Base-by-base conservation (phyloP, 2,888 invertebrate species). In the Dynastes hyllus region DNA sequence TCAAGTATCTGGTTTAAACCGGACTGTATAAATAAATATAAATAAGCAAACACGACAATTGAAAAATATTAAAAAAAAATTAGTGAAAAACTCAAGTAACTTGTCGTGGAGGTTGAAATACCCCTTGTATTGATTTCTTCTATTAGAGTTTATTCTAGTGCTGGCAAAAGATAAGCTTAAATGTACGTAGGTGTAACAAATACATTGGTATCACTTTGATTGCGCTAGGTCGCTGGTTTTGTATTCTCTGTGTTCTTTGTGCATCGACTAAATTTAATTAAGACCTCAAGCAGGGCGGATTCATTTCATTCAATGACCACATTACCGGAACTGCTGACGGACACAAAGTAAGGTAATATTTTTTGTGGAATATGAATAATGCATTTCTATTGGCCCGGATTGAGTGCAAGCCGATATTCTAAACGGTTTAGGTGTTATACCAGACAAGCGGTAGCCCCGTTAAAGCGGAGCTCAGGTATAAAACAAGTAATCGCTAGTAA, bases 331-430 rank as follows among this genome's bases (percentile, higher is more conserved):
- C 61, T 22, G 45, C 16, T 75, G 61, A 40, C 61, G 40, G 29
- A 11, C 73, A 50, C 61, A 45, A 75, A 75, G 63, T 75, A 75
- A 75, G n/a, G 73, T 27, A 27, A 63, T 63, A 22, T 45, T 61
- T 73, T 75, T 75, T 75, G 73, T 63, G 61, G 27, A 13, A 63
- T 75, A 75, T 75, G 45, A 61, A 75, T 75, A 75, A 75, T 75
- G 73, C 73, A 75, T 40, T 16, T 13, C 61, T 61, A 75, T 63
- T 61, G 63, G 22, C 73, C 16, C 61, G 29, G 61, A 75, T 37
- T 11, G 73, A 55, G 61, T 75, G 63, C 73, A 63, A 63, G 61
- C 13, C 22, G n/a, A 61, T 63, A 61, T 40, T 27, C 6, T 55
- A 55, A 55, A 16, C 71, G 50, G 53, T 69, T 50, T 69, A 45